Conservation (phyloP, 1,140 invertebrate genomes). For the Pseudachorutes palmiensis region DNA sequence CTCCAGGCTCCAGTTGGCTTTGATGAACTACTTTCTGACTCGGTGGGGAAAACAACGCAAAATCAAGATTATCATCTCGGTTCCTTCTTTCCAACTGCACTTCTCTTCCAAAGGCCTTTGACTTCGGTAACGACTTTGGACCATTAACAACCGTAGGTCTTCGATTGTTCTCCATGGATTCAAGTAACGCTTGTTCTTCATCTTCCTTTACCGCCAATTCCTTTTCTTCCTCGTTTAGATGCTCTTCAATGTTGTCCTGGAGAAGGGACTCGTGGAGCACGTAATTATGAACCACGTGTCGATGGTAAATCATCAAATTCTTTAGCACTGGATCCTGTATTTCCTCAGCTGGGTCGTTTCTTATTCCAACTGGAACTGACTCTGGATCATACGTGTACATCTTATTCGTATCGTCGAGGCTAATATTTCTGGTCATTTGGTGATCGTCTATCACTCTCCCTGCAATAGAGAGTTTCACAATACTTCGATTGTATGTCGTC, state of each 20-base stretch:
- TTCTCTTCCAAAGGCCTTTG: too few relatives aligned
- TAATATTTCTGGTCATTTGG: constrained; percentile 93
- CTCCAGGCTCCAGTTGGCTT: too few relatives aligned
- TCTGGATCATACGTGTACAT: constrained; percentile 76
- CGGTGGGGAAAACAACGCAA: too few relatives aligned
- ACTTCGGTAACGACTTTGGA: too few relatives aligned
- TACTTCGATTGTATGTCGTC: constrained; percentile 93
- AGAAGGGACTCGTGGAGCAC: constrained; percentile 91
- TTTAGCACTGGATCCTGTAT: constrained; percentile 74
- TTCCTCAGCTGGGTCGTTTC: constrained; percentile 39
- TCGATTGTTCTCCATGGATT: too few relatives aligned
- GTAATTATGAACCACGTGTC: constrained; percentile 60
- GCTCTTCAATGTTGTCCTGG: constrained; percentile 81
- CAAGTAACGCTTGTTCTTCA: too few relatives aligned
- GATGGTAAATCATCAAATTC: constrained; percentile 66
- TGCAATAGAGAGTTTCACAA: constrained; percentile 87
- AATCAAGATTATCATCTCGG: too few relatives aligned
- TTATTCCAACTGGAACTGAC: constrained; percentile 41
- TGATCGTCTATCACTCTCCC: constrained; percentile 94
- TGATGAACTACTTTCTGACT: too few relatives aligned
- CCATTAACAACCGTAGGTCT: too few relatives aligned
- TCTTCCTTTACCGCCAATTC: constrained; percentile 91
- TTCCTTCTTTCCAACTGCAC: too few relatives aligned
- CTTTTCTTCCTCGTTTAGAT: constrained; percentile 76
- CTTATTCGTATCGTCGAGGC: constrained; percentile 73